A percentile compares a stretch with the other conserved stretches of the same genome.
Evolutionary conservation across 2,113 vertebrate genomes (phyloP).

Genomic region (Calyptomena viridis): DNA sequence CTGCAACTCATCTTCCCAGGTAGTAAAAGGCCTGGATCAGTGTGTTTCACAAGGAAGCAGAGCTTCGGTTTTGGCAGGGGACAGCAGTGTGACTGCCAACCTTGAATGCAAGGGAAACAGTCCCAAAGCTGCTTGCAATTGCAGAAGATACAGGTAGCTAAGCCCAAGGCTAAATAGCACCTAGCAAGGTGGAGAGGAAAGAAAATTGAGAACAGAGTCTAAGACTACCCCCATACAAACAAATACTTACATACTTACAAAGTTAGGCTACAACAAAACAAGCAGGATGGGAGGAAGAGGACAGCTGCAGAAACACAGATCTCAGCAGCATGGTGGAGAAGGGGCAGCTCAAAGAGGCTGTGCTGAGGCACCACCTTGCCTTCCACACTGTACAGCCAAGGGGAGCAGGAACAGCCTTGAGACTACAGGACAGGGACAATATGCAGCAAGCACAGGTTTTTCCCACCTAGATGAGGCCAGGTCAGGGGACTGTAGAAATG

Average conservation of each 20-base stretch:
- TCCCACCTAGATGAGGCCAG: neutral
- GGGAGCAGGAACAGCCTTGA: neutral
- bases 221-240: neutral
- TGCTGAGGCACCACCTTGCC: neutral
- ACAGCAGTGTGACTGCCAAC: neutral
- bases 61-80: neutral
- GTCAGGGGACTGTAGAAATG: neutral
- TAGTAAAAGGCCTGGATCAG: neutral
- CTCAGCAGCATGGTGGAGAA: neutral
- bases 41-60: neutral
- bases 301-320: neutral
- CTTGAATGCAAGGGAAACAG: neutral
- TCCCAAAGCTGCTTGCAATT: fast-evolving
- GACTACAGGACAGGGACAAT: neutral
- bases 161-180: neutral
- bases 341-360: neutral
- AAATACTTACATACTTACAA: neutral
- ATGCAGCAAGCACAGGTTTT: neutral
- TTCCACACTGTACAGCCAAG: neutral
- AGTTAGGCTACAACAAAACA: neutral
- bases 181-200: neutral
- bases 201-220: neutral
- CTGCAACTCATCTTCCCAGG: neutral
- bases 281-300: neutral
- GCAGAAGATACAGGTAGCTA: neutral